Evolutionary conservation across 1,140 invertebrate species (phyloP), one percentile per base, ranked within the genome.

Genomic region (Leptoteleia sp.): DNA sequence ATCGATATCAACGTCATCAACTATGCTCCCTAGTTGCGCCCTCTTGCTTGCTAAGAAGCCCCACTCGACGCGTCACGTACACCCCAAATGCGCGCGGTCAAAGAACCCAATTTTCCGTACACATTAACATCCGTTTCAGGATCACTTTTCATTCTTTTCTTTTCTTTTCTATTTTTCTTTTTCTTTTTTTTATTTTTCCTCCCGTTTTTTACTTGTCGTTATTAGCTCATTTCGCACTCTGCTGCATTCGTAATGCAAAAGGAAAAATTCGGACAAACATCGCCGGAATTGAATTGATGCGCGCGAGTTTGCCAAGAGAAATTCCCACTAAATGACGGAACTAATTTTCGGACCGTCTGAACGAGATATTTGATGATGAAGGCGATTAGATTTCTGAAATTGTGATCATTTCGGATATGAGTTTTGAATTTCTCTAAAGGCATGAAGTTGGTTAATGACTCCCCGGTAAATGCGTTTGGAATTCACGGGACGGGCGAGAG

Each of bases 1-100:
- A 86, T 87, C 86, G 82, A 87, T 88, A 87, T 85, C 85, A 83
- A 79, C 84, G 82, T 84, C 82, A 85, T 83, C 80, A 78, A 48
- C 75, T 81, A 68, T 50, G 27, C 59, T 67, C 57, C 47, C 38
- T 50, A 17, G 62, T 38, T 37, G 15, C 25, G 9, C 40, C 31
- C 45, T 59, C 22, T 31, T 48, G 22, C 22, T 16, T 29, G 48
- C 29, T 42, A 68, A 43, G 68, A 78, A 78, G 73, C 76, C 81
- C 72, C 67, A 65, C 70, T 35, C 70, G 43, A 13, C 77, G 48
- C 38, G 38, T 80, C 78, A 54, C 76, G 64, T 80, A 73, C 50
- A 62, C 76, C 67, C 68, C 47, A 78, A 82, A 64, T 76, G 73
- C 42, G 55, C 68, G 45, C 73, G 50, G 81, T 79, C 84, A 84